Base-by-base conservation (phyloP, 2,888 invertebrate genomes). In the Acronicta leporina region DNA sequence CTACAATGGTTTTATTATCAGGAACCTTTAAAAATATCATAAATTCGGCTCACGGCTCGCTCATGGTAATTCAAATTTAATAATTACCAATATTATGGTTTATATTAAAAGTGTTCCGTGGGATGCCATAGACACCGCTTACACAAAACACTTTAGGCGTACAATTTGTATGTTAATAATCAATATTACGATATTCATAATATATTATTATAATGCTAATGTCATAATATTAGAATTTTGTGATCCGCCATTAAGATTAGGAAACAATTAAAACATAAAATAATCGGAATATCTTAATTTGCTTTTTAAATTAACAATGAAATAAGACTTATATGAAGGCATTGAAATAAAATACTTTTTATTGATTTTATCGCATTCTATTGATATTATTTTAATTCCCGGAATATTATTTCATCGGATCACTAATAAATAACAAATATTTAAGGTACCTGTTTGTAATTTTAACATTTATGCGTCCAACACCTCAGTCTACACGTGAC, bases 121-220 rank as follows among this genome's bases (percentile, higher is more conserved):
- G 6, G n/a, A 46, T 45, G 48, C 35, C 16, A 45, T 16, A 20
- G 4, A 35, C 11, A 48, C 20, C 13, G 27, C 44, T 25, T 35
- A 15, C 16, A 35, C 42, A 14, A 4, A 56, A 59, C 40, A 45
- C 33, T 41, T 57, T 46, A 14, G 27, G 25, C 15, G 13, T 15
- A 53, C 45, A 25, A 63, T 71, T 72, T 58, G 35, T 74, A 74
- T 72, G 64, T 53, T 68, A 73, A 75, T 73, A 60, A 63, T n/a
- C n/a, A 14, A 51, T 68, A 50, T 64, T 47, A 11, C 27, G 51
- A 63, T 62, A 68, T 68, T 55, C 38, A 43, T 52, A 51, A 41
- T 48, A 47, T 20, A 64, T 58, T 60, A 58, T 45, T 51, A 47
- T 63, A 62, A 65, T 25, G 47, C 51, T 46, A 58, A 55, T 43